Conservation (phyloP, 2,113 vertebrate species). For the Pituophis catenifer region DNA sequence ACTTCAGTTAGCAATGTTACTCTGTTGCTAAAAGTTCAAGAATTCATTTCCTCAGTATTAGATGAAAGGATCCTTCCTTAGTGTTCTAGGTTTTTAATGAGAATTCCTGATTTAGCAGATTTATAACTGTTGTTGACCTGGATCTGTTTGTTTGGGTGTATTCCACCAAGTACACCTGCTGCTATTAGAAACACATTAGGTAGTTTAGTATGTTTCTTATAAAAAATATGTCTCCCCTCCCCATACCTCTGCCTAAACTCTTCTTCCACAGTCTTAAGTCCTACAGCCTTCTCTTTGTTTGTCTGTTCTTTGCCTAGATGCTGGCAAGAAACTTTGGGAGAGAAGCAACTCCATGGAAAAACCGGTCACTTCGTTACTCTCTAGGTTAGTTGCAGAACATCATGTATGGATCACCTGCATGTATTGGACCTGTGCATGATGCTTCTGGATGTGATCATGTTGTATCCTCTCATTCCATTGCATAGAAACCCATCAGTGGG, state of each 20-base stretch:
- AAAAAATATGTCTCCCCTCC: neutral
- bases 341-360: conserved; percentile 95
- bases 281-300: neutral
- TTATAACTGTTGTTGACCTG: neutral
- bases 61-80: conserved; percentile 3
- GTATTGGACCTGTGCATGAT: conserved; percentile 6
- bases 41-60: neutral
- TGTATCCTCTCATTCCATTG: conserved; percentile 74
- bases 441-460: conserved; percentile 36
- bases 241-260: neutral
- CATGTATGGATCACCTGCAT: neutral
- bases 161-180: conserved; percentile 6
- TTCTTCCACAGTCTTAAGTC: neutral
- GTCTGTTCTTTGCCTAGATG: conserved; percentile 72
- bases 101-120: neutral
- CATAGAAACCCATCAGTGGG: conserved; percentile 77
- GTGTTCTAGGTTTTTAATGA: conserved; percentile 5
- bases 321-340: conserved; percentile 96
- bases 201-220: neutral
- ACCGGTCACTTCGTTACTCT: conserved; percentile 83
- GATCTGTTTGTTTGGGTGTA: conserved; percentile 6
- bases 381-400: conserved; percentile 77
- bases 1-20: neutral
- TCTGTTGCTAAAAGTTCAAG: neutral
- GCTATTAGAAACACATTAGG: conserved; percentile 6